Conservation (phyloP, 2,113 vertebrate species). For the Albula glossodonta region DNA sequence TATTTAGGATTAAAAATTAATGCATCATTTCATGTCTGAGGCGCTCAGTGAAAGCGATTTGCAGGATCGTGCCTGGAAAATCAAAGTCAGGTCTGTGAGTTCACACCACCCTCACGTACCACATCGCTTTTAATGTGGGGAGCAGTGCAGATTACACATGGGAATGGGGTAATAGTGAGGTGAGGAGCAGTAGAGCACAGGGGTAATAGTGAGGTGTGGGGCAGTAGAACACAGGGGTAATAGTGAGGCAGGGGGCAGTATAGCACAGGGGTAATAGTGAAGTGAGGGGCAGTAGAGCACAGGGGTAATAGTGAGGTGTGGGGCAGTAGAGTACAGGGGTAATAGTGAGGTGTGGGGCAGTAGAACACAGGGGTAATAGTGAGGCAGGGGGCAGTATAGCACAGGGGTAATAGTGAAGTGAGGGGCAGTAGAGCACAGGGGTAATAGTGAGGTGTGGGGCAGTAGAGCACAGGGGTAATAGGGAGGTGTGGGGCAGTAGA, state of each 20-base stretch:
- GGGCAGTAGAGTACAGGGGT: neutral
- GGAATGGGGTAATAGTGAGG: neutral
- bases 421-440: too few relatives aligned
- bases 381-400: neutral
- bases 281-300: too few relatives aligned
- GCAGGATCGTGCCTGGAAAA: conserved; percentile 47
- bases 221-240: neutral
- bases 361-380: neutral
- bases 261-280: too few relatives aligned
- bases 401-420: too few relatives aligned
- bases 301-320: too few relatives aligned
- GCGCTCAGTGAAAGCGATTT: conserved; percentile 59
- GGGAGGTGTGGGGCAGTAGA: neutral
- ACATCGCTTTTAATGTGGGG: too few relatives aligned
- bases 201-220: neutral
- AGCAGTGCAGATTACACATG: conserved; percentile 13
- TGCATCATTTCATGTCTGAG: conserved; percentile 52
- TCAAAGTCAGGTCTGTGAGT: too few relatives aligned
- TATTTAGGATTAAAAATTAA: conserved; percentile 73
- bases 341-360: neutral
- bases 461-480: neutral
- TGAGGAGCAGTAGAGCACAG: conserved; percentile 24
- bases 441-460: neutral
- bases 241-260: too few relatives aligned
- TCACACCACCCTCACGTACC: too few relatives aligned